phyloP scores from a whole-genome alignment of 2,888 invertebrate genomes.

The Lamellibrachia columna region DNA sequence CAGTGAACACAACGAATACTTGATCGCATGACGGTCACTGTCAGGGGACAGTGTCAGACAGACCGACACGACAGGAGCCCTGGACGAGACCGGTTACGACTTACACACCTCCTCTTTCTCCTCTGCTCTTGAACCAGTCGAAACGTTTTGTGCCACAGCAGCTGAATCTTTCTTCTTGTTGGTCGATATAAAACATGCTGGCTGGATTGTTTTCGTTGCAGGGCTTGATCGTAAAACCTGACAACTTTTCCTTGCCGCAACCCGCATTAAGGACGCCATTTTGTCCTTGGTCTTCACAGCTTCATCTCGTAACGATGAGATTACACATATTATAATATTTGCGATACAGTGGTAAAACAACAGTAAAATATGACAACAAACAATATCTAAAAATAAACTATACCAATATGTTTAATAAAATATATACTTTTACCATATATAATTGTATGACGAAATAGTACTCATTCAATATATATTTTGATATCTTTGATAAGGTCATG shows the following conservation, averaged over 20 bases:
- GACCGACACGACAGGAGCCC: background rate
- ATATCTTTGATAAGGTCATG: background rate
- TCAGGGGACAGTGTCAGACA: background rate
- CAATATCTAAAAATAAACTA: background rate
- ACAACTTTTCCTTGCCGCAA: background rate
- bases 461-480: background rate
- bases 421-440: background rate
- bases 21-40: background rate
- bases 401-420: background rate
- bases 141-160: slow-evolving; percentile 28
- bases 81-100: background rate
- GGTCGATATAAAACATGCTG: slow-evolving; percentile 26
- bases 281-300: slow-evolving; percentile 10
- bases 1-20: background rate
- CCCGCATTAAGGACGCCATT: slow-evolving; percentile 12
- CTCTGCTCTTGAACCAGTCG: slow-evolving; percentile 26
- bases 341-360: background rate
- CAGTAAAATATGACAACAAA: background rate
- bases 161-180: slow-evolving; percentile 39
- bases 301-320: background rate
- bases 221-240: background rate
- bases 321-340: background rate
- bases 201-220: background rate
- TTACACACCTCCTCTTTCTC: slow-evolving; percentile 37
- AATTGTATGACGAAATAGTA: background rate